A percentile compares a stretch with the other conserved stretches of the same genome.
Evolutionary conservation across 2,797 vertebrate species (phyloP).

Genomic region (Lagocephalus sceleratus): DNA sequence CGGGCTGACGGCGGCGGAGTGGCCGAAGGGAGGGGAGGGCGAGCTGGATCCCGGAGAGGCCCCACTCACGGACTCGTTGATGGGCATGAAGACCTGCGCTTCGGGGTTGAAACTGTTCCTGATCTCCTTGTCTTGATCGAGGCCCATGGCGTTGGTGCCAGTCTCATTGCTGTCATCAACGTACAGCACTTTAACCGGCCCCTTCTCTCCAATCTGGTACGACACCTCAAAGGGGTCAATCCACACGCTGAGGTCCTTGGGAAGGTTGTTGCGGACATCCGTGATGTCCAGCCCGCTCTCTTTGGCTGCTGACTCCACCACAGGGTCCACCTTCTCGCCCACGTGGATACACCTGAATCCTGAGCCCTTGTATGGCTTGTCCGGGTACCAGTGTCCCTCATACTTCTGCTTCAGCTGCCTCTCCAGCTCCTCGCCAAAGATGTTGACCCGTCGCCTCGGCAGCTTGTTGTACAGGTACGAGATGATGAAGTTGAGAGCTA

Average conservation of each 20-base stretch:
- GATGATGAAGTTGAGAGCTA: conserved; percentile 99
- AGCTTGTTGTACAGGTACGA: conserved; percentile 99
- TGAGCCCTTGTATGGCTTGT: conserved; percentile 98
- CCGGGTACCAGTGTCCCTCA: conserved; percentile 98
- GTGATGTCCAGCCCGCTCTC: conserved; percentile 97
- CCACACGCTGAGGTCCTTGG: conserved; percentile 98
- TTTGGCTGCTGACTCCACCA: conserved; percentile 96
- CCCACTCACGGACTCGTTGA: conserved; percentile 83
- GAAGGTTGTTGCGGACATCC: conserved; percentile 95
- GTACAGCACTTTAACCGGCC: conserved; percentile 94
- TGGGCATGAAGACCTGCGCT: conserved; percentile 97
- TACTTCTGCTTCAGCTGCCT: conserved; percentile 96
- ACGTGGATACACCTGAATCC: conserved; percentile 97
- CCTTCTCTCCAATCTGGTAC: conserved; percentile 98
- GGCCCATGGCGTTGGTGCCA: conserved; percentile 62
- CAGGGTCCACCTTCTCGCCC: conserved; percentile 95
- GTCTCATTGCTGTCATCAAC: conserved; percentile 91
- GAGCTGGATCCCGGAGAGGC: conserved; percentile 91
- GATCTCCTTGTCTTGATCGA: conserved; percentile 96
- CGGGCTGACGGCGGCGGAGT: conserved; percentile 94
- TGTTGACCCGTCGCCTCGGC: conserved; percentile 95
- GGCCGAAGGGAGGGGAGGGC: conserved; percentile 93
- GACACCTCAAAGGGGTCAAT: conserved; percentile 98
- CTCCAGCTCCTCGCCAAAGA: conserved; percentile 97
- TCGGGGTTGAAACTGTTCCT: conserved; percentile 99